These are phyloP conservation scores for Sander vitreus DNA, from an alignment of 2,113 vertebrate species.

Conservation along the genomic window DNA sequence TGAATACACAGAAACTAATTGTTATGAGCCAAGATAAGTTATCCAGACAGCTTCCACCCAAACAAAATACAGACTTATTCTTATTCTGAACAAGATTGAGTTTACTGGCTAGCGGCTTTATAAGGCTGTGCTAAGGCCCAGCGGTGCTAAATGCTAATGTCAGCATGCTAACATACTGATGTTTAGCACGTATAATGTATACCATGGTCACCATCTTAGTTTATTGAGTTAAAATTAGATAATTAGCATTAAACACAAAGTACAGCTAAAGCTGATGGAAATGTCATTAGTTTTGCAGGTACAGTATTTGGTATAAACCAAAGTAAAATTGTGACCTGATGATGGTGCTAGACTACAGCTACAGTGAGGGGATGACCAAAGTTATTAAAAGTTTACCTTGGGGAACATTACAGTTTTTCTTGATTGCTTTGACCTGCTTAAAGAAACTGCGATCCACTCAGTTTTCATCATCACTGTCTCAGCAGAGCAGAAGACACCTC, in stretches of 20 bases:
- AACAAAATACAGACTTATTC: constrained; percentile 9
- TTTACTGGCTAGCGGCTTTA: not conserved
- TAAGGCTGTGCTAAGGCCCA: not conserved
- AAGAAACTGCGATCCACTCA: too few species aligned
- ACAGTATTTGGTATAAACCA: not conserved
- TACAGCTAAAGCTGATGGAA: not conserved
- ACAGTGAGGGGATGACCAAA: too few species aligned
- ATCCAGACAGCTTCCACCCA: constrained; percentile 22
- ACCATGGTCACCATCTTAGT: not conserved
- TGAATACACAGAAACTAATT: constrained; percentile 26
- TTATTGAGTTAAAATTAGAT: not conserved
- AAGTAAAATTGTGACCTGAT: not conserved
- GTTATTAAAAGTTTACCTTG: too few species aligned
- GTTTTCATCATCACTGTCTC: too few species aligned
- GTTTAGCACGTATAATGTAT: not conserved
- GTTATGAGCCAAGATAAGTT: constrained; percentile 24
- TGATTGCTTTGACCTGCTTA: too few species aligned
- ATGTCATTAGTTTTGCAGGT: not conserved
- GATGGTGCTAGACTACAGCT: not conserved
- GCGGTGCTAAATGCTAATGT: not conserved
- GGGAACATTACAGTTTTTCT: too few species aligned
- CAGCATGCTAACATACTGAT: not conserved
- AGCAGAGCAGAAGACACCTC: too few species aligned
- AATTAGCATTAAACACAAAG: not conserved
- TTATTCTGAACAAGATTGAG: not conserved